Percentiles rank a stretch among this genome's conserved stretches.
These are phyloP conservation scores for Phrynosoma platyrhinos DNA, from an alignment of 2,113 vertebrate species.

Conservation along the genomic window DNA sequence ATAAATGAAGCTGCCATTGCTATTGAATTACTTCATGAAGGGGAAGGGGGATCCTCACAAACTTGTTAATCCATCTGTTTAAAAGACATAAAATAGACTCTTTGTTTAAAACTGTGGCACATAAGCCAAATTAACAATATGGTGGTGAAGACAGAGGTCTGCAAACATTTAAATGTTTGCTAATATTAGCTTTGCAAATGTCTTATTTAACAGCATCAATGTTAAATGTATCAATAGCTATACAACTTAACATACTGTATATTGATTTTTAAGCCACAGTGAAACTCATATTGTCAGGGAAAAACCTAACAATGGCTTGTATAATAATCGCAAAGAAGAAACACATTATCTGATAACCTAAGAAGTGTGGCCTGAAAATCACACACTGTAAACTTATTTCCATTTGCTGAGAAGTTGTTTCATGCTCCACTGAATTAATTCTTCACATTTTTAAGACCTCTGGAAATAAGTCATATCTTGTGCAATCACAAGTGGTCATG, in stretches of 20 bases:
- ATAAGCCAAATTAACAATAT: background rate
- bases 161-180: conserved; percentile 1
- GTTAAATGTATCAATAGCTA: background rate
- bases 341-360: conserved; percentile 69
- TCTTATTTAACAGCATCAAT: background rate
- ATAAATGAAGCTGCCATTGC: too few species aligned
- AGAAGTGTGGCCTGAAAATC: conserved; percentile 67
- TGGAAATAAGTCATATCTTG: conserved; percentile 45
- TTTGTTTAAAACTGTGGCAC: background rate
- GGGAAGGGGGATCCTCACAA: too few species aligned
- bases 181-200: background rate
- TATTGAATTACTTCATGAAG: too few species aligned
- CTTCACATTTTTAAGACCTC: conserved; percentile 41
- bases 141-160: background rate
- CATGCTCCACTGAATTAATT: conserved; percentile 52
- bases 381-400: conserved; percentile 61
- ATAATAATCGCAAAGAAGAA: conserved; percentile 67
- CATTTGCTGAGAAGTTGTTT: conserved; percentile 50
- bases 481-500: background rate
- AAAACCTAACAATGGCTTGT: conserved; percentile 47
- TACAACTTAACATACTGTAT: conserved; percentile 49
- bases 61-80: too few species aligned
- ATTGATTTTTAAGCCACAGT: conserved; percentile 45
- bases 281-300: conserved; percentile 53
- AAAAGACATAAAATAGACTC: background rate